phyloP scores from a whole-genome alignment of 2,113 vertebrate species.

The Phocoena phocoena region DNA sequence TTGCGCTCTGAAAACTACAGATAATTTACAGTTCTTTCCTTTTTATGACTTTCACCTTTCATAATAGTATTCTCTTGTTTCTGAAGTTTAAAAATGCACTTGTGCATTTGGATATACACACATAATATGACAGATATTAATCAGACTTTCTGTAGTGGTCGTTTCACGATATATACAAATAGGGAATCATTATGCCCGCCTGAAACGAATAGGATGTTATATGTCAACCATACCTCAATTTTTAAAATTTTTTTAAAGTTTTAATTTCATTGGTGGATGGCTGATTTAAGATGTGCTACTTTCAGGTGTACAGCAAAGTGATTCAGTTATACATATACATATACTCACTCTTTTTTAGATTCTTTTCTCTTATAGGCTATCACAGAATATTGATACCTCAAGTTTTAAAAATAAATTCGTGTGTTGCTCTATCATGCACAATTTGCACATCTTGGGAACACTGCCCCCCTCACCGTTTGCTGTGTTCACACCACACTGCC shows the following conservation, averaged over 20 bases:
- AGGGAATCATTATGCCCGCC: too few species aligned
- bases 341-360: background rate
- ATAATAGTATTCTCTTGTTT: rapidly evolving
- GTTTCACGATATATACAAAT: background rate
- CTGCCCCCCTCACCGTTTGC: rapidly evolving
- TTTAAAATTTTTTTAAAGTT: background rate
- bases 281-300: background rate
- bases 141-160: background rate
- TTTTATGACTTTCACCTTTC: background rate
- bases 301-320: background rate
- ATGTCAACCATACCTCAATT: background rate
- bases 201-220: background rate
- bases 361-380: background rate
- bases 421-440: rapidly evolving
- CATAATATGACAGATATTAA: background rate
- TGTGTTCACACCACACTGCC: rapidly evolving
- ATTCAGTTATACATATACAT: background rate
- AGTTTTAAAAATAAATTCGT: rapidly evolving
- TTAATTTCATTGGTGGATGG: background rate
- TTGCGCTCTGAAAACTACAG: background rate
- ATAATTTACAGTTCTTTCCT: background rate
- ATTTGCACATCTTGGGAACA: rapidly evolving
- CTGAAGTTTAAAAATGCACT: background rate
- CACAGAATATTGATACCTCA: background rate
- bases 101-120: rapidly evolving